These are phyloP conservation scores for Pseudomyrmex pallidus DNA, from an alignment of 1,140 invertebrate species.

Conservation along the genomic window DNA sequence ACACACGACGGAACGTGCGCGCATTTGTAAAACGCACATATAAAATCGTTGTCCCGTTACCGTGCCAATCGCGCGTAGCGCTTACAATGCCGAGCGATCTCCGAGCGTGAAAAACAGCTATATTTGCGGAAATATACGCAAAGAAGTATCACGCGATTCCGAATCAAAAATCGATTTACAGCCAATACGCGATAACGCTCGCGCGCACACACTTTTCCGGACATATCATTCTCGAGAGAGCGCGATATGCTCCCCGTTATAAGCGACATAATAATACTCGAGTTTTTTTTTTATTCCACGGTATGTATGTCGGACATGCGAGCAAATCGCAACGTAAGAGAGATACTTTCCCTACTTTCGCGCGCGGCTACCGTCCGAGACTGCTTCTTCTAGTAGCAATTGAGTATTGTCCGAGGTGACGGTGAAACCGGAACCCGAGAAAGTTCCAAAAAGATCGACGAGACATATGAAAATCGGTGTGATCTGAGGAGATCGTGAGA, in stretches of 20 bases:
- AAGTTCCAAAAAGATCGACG: slow-evolving; percentile 65
- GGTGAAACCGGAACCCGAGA: slow-evolving; percentile 72
- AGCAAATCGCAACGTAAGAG: slow-evolving; percentile 58
- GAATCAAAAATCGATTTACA: not conserved
- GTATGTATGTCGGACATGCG: slow-evolving; percentile 64
- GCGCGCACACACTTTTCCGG: no score
- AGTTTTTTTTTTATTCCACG: slow-evolving; percentile 37
- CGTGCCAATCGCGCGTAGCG: not conserved
- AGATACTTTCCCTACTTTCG: slow-evolving; percentile 77
- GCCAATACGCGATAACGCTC: no score
- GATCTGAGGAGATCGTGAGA: not conserved
- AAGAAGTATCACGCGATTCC: not conserved
- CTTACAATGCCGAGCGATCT: slow-evolving; percentile 8
- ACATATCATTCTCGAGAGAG: not conserved
- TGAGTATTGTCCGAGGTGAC: slow-evolving; percentile 59
- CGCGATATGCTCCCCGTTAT: not conserved
- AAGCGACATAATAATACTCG: not conserved
- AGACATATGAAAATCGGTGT: slow-evolving; percentile 30
- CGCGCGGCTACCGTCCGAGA: slow-evolving; percentile 58
- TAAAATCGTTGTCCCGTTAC: slow-evolving; percentile 33
- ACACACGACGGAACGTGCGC: no score
- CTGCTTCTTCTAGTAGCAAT: slow-evolving; percentile 57
- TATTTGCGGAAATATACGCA: not conserved
- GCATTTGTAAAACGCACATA: not conserved
- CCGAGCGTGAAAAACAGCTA: not conserved